phyloP scores from a whole-genome alignment of 2,888 invertebrate genomes.

The Nomada fabriciana region DNA sequence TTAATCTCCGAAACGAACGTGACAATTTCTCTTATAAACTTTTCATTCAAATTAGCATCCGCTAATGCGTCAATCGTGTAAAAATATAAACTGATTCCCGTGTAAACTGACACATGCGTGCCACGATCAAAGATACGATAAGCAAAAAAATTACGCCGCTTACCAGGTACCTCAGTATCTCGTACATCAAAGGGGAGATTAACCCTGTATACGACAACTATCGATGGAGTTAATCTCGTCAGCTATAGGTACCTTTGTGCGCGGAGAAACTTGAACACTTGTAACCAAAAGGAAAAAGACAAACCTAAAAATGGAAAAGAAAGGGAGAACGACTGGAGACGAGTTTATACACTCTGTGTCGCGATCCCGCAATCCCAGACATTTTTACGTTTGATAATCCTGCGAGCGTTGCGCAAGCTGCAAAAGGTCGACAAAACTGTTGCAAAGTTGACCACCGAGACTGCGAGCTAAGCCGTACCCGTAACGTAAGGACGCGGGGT shows the following conservation, averaged over 20 bases:
- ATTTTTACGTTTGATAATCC: conserved; percentile 59
- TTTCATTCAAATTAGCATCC: too few relatives aligned
- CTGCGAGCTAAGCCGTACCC: conserved; percentile 29
- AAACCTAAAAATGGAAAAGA: not conserved
- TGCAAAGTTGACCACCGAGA: conserved; percentile 48
- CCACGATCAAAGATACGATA: not conserved
- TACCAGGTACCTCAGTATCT: not conserved
- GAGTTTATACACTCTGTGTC: conserved; percentile 33
- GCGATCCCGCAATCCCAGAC: conserved; percentile 42
- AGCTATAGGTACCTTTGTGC: not conserved
- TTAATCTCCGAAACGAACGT: too few relatives aligned
- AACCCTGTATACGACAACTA: not conserved
- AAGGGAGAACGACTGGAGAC: not conserved
- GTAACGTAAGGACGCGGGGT: conserved; percentile 61
- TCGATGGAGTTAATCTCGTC: conserved; percentile 35
- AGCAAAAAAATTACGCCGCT: not conserved
- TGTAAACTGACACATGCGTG: not conserved
- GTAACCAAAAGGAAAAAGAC: not conserved
- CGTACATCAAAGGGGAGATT: not conserved
- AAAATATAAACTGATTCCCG: too few relatives aligned
- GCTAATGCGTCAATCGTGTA: too few relatives aligned
- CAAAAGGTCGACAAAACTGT: conserved; percentile 47
- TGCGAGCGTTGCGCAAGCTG: conserved; percentile 28
- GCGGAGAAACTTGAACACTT: not conserved
- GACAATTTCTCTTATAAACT: too few relatives aligned